Base-by-base conservation (phyloP, 1,140 invertebrate genomes). In the Akabosia matsudoensis region DNA sequence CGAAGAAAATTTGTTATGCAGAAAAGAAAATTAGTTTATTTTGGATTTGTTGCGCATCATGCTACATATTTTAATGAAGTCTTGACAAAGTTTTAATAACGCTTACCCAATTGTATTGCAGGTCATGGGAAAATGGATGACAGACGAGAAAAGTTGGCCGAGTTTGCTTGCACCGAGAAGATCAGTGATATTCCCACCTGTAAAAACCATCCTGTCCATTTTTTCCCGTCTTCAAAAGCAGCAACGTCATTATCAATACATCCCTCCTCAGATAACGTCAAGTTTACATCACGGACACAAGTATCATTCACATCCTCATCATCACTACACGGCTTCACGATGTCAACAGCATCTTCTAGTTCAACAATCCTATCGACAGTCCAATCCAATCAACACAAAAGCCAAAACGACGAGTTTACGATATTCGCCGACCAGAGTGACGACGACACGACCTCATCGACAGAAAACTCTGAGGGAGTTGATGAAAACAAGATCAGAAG, bases 111-210 rank as follows among this genome's bases (percentile, higher is more conserved):
- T n/a, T n/a, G n/a, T 61, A 16, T 61, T 61, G 7, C 54, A 61
- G 54, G 54, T 61, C 54, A 61, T 61, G 54, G 54, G 54, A 61
- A 61, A 61, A 61, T 61, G 54, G 54, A 61, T 61, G 54, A 61
- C 54, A 24, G 54, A 24, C 4, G 54, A 24, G n/a, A 24, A 10
- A 61, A 61, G 54, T 61, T 61, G 13, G 24, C 24, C 54, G 24
- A n/a, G 13, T 45, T 18, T 45, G 37, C 37, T 45, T 45, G 7
- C 37, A 45, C 37, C 37, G 37, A 10, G 7, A 45, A 18, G 7
- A 45, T 18, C 37, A 45, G 7, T 45, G 18, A 7, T 45, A 45
- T 45, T 45, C 7, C 37, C 37, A 45, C 37, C 37, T 45, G 37
- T 45, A 61, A n/a, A 13, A 61, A 61, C n/a, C 24, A 13, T n/a